phyloP scores from a whole-genome alignment of 1,140 invertebrate species.

The Saxidomus purpurata region DNA sequence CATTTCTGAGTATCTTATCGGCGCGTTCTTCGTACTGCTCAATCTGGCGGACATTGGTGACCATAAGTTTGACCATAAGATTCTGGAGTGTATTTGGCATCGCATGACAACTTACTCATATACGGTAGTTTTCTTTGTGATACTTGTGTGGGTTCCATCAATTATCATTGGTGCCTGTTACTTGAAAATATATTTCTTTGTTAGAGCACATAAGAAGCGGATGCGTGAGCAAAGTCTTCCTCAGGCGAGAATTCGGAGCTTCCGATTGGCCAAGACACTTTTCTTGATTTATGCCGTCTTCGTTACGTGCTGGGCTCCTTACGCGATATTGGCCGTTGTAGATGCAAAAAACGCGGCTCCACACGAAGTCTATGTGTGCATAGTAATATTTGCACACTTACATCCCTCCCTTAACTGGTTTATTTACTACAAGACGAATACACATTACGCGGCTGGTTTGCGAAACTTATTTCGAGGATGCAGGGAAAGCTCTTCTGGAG shows the following conservation, averaged over 20 bases:
- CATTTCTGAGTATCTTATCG: constrained; percentile 68
- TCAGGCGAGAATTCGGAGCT: background rate
- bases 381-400: constrained; percentile 74
- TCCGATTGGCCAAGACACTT: constrained; percentile 69
- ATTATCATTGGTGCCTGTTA: constrained; percentile 76
- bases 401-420: constrained; percentile 79
- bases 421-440: constrained; percentile 75
- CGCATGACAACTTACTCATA: constrained; percentile 79
- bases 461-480: background rate
- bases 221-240: background rate
- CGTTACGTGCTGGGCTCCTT: constrained; percentile 75
- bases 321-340: constrained; percentile 71
- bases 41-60: constrained; percentile 77
- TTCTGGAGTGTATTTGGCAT: constrained; percentile 80
- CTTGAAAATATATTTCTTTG: constrained; percentile 74
- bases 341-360: constrained; percentile 68
- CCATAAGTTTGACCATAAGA: constrained; percentile 80
- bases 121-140: constrained; percentile 77
- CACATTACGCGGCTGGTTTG: constrained; percentile 70
- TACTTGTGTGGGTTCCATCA: constrained; percentile 77
- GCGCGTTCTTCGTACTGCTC: constrained; percentile 66
- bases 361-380: constrained; percentile 68
- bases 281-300: constrained; percentile 77
- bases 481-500: too few species aligned
- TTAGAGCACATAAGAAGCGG: constrained; percentile 61